These are phyloP conservation scores for Trachelipus rathkii DNA, from an alignment of 1,140 invertebrate species.

Conservation along the genomic window DNA sequence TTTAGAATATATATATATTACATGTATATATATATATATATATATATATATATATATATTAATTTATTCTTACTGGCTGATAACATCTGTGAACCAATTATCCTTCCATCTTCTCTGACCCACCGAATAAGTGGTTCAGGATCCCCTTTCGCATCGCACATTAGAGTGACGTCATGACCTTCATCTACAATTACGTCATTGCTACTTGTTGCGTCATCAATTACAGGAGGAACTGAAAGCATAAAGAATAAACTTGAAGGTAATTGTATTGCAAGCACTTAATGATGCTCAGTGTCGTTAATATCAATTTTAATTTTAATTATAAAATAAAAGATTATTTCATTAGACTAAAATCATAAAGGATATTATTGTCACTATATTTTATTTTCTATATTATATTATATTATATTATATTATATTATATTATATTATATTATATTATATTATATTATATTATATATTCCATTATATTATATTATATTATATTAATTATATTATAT, in stretches of 20 bases:
- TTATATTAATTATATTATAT: too few relatives aligned
- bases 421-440: too few relatives aligned
- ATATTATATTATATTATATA: too few relatives aligned
- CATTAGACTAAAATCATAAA: too few relatives aligned
- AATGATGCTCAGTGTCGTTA: too few relatives aligned
- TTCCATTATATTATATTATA: too few relatives aligned
- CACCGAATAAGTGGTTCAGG: conserved; percentile 75
- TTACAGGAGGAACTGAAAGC: conserved; percentile 28
- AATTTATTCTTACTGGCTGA: not conserved
- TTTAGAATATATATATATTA: not conserved
- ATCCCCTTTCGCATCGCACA: conserved; percentile 78
- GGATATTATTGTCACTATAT: too few relatives aligned
- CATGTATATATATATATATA: not conserved
- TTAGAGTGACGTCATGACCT: conserved; percentile 73
- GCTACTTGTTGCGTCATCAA: conserved; percentile 35
- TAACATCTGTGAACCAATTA: conserved; percentile 52
- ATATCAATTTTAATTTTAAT: too few relatives aligned
- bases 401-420: too few relatives aligned
- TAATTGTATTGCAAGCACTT: not conserved
- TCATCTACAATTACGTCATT: conserved; percentile 34
- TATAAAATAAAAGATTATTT: too few relatives aligned
- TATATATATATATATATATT: not conserved
- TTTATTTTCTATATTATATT: too few relatives aligned
- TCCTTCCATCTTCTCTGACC: conserved; percentile 77
- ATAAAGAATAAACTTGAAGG: not conserved